Percentiles rank a stretch among this genome's conserved stretches.
Evolutionary conservation across 2,888 invertebrate genomes (phyloP).

Genomic region (Sussaba pulchella): DNA sequence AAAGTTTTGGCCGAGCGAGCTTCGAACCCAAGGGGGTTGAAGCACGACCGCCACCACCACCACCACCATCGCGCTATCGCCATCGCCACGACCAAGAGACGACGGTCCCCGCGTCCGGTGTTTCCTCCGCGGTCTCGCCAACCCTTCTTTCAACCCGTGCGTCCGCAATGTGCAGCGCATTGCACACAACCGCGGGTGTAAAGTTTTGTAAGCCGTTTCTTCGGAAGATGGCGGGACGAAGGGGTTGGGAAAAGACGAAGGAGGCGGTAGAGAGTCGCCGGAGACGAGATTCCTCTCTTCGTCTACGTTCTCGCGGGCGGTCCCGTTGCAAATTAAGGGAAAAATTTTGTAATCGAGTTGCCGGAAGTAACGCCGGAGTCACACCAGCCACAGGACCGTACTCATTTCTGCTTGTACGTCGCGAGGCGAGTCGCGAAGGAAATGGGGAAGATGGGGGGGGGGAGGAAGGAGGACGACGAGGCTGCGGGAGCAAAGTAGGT

Average conservation of each 20-base stretch:
- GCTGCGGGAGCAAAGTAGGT: conserved; percentile 48
- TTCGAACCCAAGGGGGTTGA: conserved; percentile 55
- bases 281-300: too few species aligned
- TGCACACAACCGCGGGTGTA: conserved; percentile 43
- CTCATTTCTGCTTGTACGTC: conserved; percentile 34
- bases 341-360: conserved; percentile 75
- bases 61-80: too few species aligned
- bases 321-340: conserved; percentile 72
- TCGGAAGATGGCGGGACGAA: conserved; percentile 54
- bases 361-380: conserved; percentile 62
- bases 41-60: conserved; percentile 18
- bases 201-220: conserved; percentile 70
- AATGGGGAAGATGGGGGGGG: conserved; percentile 18
- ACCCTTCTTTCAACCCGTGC: background rate
- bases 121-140: conserved; percentile 4
- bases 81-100: background rate
- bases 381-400: conserved; percentile 30
- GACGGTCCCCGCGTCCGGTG: conserved; percentile 31
- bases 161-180: conserved; percentile 27
- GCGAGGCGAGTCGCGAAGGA: conserved; percentile 21
- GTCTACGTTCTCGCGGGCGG: conserved; percentile 25
- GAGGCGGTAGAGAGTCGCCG: too few species aligned
- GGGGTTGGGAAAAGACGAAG: too few species aligned
- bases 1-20: conserved; percentile 59
- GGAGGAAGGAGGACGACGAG: background rate